Conservation (phyloP, 37 sponge, comb jelly and placozoan genomes). For the Oopsacas minuta region DNA sequence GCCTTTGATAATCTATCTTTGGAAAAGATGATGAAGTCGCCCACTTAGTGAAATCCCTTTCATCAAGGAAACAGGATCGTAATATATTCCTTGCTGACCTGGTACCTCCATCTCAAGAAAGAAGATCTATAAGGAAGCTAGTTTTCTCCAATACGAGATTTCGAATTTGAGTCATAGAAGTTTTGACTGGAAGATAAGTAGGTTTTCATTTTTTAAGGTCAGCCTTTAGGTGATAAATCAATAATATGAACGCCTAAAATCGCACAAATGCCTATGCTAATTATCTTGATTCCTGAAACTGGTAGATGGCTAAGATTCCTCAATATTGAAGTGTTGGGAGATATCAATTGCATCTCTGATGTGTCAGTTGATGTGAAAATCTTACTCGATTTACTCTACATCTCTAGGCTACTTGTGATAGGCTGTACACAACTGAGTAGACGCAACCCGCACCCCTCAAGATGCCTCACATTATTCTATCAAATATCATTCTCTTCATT, state of each 20-base stretch:
- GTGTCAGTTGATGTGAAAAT: neutral
- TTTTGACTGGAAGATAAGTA: neutral
- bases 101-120: slow-evolving; percentile 3
- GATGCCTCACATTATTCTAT: neutral
- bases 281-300: neutral
- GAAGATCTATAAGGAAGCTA: neutral
- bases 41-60: neutral
- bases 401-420: neutral
- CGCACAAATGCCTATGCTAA: neutral
- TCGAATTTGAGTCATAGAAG: neutral
- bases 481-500: neutral
- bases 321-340: neutral
- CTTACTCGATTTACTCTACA: neutral
- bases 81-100: neutral
- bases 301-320: neutral
- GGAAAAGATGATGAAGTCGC: neutral
- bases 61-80: neutral
- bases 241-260: neutral
- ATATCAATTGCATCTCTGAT: neutral
- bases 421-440: neutral
- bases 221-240: neutral
- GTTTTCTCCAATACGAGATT: neutral
- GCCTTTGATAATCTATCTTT: neutral
- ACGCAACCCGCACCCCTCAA: neutral
- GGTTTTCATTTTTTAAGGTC: neutral